phyloP scores from a whole-genome alignment of 2,888 invertebrate species.

The Callosobruchus maculatus region DNA sequence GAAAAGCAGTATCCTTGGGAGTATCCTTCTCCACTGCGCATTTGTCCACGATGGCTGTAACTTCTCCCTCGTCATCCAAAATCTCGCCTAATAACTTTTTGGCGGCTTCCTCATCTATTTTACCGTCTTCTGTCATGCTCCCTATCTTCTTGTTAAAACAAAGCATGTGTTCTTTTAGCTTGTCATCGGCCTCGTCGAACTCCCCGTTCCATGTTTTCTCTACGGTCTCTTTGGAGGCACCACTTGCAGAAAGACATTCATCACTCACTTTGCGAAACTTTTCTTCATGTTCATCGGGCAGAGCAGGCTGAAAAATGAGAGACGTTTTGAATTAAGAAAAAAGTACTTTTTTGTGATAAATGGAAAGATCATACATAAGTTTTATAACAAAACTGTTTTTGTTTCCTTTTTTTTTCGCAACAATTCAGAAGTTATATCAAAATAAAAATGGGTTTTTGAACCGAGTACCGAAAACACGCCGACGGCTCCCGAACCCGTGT shows the following conservation, averaged over 20 bases:
- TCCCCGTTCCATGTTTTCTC: constrained; percentile 25
- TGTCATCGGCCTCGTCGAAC: constrained; percentile 24
- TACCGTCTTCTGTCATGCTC: constrained; percentile 33
- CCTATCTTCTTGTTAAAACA: constrained; percentile 32
- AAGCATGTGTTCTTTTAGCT: constrained; percentile 26
- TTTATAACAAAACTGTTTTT: too few species aligned
- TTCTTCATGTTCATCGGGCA: constrained; percentile 31
- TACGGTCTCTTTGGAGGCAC: constrained; percentile 26
- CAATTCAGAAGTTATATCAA: too few species aligned
- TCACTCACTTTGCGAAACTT: constrained; percentile 24
- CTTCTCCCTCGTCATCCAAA: not conserved
- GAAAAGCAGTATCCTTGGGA: not conserved
- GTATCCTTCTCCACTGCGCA: not conserved
- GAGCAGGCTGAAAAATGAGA: constrained; percentile 23
- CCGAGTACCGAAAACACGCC: too few species aligned
- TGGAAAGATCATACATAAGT: too few species aligned
- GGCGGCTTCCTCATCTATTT: constrained; percentile 25
- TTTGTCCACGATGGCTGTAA: not conserved
- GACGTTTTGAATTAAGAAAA: too few species aligned
- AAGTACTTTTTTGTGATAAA: too few species aligned
- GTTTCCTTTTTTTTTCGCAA: too few species aligned
- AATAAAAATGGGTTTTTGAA: too few species aligned
- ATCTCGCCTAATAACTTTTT: constrained; percentile 5
- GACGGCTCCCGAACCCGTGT: too few species aligned
- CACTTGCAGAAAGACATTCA: constrained; percentile 25